Evolutionary conservation across 2,888 invertebrate species (phyloP).

Genomic region (Parnassius apollo): DNA sequence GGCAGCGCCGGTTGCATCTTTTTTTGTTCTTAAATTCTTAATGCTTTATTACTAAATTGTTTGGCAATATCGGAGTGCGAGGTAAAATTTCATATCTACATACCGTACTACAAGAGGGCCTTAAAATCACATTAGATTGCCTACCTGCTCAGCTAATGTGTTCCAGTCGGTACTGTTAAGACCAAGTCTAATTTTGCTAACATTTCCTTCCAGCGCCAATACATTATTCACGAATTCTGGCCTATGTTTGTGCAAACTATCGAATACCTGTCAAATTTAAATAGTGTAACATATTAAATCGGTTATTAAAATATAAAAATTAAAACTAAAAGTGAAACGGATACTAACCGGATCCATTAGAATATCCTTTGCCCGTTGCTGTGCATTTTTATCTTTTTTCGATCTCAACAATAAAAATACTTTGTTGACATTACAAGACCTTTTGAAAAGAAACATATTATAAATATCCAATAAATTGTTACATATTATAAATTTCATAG

Average conservation of each 20-base stretch:
- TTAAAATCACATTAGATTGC: neutral
- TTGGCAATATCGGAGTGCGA: neutral
- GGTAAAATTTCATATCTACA: neutral
- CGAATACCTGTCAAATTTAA: constrained; percentile 10
- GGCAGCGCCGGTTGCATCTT: too few species aligned
- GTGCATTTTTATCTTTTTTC: constrained; percentile 34
- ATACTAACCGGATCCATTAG: constrained; percentile 34
- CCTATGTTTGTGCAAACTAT: constrained; percentile 12
- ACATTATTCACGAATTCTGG: constrained; percentile 12
- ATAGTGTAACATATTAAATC: neutral
- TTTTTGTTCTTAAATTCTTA: too few species aligned
- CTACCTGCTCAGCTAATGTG: constrained; percentile 19
- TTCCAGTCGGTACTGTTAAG: constrained; percentile 7
- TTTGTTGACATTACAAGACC: constrained; percentile 36
- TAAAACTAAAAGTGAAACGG: too few species aligned
- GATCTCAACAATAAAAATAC: constrained; percentile 37
- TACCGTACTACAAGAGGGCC: neutral
- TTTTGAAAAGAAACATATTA: constrained; percentile 10
- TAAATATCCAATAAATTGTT: too few species aligned
- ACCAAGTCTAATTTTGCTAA: constrained; percentile 23
- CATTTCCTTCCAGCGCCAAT: constrained; percentile 16
- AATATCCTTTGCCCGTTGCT: constrained; percentile 34
- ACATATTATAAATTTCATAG: too few species aligned
- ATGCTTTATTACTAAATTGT: too few species aligned
- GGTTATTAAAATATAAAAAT: too few species aligned